Percentiles rank a stretch among this genome's conserved stretches.
These are phyloP conservation scores for Molorchus minor DNA, from an alignment of 2,888 invertebrate species.

Conservation along the genomic window DNA sequence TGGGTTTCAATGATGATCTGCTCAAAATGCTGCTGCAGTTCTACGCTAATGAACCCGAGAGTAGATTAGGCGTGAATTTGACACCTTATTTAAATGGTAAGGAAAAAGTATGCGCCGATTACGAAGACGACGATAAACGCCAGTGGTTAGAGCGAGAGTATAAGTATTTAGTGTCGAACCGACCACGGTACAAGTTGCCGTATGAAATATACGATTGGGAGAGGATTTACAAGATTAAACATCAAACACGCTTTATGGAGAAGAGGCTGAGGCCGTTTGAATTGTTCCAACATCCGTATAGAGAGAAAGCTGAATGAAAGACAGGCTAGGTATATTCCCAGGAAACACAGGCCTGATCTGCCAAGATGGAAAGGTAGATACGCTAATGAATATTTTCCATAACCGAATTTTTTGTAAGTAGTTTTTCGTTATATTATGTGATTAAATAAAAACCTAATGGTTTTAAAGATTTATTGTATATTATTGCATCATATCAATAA, in stretches of 20 bases:
- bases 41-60: constrained; percentile 75
- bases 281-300: constrained; percentile 68
- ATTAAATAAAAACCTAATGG: too few species aligned
- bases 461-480: too few species aligned
- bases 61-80: constrained; percentile 70
- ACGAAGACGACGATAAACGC: constrained; percentile 73
- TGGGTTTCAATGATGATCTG: constrained; percentile 83
- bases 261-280: constrained; percentile 77
- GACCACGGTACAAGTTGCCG: constrained; percentile 68
- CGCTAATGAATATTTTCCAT: constrained; percentile 76
- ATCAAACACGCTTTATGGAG: constrained; percentile 75
- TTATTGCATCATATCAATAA: too few species aligned
- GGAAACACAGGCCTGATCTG: constrained; percentile 68
- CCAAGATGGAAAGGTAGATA: constrained; percentile 71
- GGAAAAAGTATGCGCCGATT: constrained; percentile 71
- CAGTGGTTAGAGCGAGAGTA: constrained; percentile 75
- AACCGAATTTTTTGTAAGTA: too few species aligned
- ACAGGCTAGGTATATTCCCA: constrained; percentile 75
- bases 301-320: constrained; percentile 75
- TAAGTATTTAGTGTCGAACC: constrained; percentile 75
- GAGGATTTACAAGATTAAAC: constrained; percentile 79
- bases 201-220: constrained; percentile 87
- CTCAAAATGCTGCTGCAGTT: constrained; percentile 77
- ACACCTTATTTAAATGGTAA: constrained; percentile 77
- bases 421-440: too few species aligned